phyloP scores from a whole-genome alignment of 2,113 vertebrate species.

The Pavo muticus region DNA sequence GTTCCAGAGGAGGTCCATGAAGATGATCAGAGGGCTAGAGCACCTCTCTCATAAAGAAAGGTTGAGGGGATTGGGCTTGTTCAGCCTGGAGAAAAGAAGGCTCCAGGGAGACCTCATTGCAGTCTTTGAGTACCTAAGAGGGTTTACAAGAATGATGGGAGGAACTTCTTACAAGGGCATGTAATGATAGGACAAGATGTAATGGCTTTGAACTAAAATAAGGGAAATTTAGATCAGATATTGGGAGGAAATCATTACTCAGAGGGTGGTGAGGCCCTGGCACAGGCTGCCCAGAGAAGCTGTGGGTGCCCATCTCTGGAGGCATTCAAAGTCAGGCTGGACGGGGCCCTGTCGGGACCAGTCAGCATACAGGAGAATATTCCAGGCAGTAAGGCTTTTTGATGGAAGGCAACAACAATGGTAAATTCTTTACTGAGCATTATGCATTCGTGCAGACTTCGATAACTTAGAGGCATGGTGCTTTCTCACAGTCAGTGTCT shows the following conservation, averaged over 20 bases:
- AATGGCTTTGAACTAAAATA: background rate
- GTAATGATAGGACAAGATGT: background rate
- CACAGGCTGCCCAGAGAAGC: background rate
- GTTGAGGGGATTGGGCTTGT: background rate
- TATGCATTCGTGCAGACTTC: background rate
- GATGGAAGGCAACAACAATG: rapidly evolving
- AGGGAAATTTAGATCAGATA: background rate
- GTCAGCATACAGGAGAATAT: background rate
- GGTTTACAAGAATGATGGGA: background rate
- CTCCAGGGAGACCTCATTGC: background rate
- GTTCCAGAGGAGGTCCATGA: background rate
- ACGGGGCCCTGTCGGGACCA: background rate
- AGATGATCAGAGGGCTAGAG: background rate
- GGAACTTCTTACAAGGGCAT: background rate
- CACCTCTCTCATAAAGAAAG: background rate
- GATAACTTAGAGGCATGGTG: background rate
- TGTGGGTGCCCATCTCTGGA: background rate
- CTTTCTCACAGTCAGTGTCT: background rate
- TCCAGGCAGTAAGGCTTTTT: background rate
- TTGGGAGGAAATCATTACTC: background rate
- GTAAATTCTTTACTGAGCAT: background rate
- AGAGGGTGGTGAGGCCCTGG: background rate
- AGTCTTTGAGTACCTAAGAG: background rate
- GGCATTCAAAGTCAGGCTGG: background rate
- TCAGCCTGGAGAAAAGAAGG: background rate